Conservation (phyloP, 2,797 vertebrate genomes). For the Rhabdophis nuchalis region DNA sequence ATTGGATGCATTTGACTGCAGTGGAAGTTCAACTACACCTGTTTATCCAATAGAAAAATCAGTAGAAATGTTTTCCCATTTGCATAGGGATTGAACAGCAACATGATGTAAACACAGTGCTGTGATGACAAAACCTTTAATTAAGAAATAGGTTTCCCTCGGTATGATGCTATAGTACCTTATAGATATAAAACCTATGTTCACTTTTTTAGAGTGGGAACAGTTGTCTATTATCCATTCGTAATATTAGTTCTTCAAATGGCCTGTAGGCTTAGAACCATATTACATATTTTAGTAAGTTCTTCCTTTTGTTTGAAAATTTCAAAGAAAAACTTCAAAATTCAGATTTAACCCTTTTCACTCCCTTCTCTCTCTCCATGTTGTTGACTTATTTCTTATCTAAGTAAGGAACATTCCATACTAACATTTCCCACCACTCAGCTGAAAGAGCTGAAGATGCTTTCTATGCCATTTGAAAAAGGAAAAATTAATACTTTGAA, state of each 20-base stretch:
- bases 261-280: conserved; percentile 4
- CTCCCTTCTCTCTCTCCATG: background rate
- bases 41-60: background rate
- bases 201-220: background rate
- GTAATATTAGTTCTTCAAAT: background rate
- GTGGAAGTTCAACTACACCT: background rate
- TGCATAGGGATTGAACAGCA: background rate
- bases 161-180: background rate
- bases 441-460: conserved; percentile 34
- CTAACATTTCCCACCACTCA: background rate
- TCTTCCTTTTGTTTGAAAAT: background rate
- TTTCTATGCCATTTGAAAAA: background rate
- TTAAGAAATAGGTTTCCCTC: background rate
- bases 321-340: background rate
- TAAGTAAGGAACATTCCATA: conserved; percentile 21
- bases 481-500: conserved; percentile 16
- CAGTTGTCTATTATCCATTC: background rate
- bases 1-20: background rate
- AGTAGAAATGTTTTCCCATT: background rate
- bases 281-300: background rate
- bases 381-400: background rate
- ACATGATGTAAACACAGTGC: background rate
- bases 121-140: background rate
- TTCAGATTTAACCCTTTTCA: conserved; percentile 10
- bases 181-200: background rate